Conservation (phyloP, 2,888 invertebrate species). For the Drosophila setosimentum region DNA sequence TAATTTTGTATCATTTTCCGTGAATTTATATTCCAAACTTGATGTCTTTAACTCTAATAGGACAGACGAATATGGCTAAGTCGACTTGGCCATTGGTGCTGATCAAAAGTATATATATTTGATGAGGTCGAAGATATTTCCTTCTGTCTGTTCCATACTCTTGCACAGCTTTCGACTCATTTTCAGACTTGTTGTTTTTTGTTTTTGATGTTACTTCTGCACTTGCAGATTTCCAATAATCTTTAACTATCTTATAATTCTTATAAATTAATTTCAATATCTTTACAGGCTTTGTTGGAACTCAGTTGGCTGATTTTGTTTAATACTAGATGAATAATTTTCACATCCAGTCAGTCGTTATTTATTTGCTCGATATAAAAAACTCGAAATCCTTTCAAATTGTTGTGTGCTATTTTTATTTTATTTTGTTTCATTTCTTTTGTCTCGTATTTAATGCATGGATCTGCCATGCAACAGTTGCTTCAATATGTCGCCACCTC, state of each 20-base stretch:
- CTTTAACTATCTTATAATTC: background rate
- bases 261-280: background rate
- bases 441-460: background rate
- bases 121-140: background rate
- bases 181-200: background rate
- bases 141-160: background rate
- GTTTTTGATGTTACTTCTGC: background rate
- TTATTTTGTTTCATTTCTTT: background rate
- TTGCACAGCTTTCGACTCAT: background rate
- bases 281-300: background rate
- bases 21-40: background rate
- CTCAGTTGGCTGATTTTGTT: background rate
- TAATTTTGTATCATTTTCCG: no score
- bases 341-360: background rate
- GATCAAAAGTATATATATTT: background rate
- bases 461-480: background rate
- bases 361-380: background rate
- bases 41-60: fast-evolving
- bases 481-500: constrained; percentile 11
- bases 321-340: background rate
- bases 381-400: background rate
- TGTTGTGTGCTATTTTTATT: background rate
- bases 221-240: background rate
- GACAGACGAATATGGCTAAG: background rate
- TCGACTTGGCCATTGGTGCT: background rate